Percentiles rank a stretch among this genome's conserved stretches.
phyloP scores from a whole-genome alignment of 2,888 invertebrate species.

The Polydrusus pterygomalis region DNA sequence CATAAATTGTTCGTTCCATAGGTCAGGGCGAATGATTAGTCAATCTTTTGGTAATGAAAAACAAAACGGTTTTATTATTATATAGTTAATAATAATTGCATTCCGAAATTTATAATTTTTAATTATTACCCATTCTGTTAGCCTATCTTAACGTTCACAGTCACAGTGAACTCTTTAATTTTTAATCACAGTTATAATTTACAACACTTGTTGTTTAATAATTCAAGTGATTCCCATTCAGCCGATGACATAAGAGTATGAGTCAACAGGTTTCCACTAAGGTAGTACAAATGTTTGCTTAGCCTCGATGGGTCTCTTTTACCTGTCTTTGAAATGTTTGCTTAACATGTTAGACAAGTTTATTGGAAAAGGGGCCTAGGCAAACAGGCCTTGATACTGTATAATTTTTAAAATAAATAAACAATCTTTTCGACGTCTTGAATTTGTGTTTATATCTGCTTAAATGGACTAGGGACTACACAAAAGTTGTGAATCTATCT shows the following conservation, averaged over 20 bases:
- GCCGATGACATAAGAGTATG: constrained; percentile 15
- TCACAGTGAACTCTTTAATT: no score
- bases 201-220: no score
- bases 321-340: constrained; percentile 22
- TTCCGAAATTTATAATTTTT: no score
- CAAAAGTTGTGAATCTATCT: no score
- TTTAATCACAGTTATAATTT: no score
- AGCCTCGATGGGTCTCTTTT: constrained; percentile 18
- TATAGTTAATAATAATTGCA: no score
- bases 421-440: neutral
- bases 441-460: neutral
- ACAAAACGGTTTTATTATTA: no score
- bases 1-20: neutral
- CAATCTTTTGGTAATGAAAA: no score
- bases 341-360: constrained; percentile 10
- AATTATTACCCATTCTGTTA: no score
- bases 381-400: constrained; percentile 1
- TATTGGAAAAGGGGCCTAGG: constrained; percentile 11
- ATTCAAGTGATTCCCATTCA: constrained; percentile 10
- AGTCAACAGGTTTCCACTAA: constrained; percentile 18
- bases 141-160: no score
- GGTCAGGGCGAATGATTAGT: neutral
- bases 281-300: constrained; percentile 29
- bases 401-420: neutral
- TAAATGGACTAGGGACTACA: no score